Evolutionary conservation across 2,888 invertebrate genomes (phyloP), one percentile per base, ranked within the genome.

Genomic region (Acronicta aceris): DNA sequence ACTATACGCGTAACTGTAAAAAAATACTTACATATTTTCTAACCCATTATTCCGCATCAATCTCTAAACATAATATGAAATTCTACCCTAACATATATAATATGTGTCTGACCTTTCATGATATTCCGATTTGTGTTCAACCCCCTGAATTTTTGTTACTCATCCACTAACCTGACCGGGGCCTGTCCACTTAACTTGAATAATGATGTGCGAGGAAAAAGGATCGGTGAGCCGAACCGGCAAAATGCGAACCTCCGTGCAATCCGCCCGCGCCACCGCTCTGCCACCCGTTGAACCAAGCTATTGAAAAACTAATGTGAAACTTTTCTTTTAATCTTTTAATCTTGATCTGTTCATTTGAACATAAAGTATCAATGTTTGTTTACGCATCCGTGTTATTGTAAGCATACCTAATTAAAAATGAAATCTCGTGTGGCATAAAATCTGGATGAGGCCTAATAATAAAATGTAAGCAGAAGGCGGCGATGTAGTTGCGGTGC

Each of bases 101-200:
- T 36, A 74, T 68, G 50, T 65, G 69, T 72, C 70, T 79, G 75
- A 79, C 79, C 80, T 79, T 81, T 81, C 76, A 83, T 80, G 81
- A 79, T 77, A 77, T 77, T 74, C 74, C 74, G 76, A 83, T 82
- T 81, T 81, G 77, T 78, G 75, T 81, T 79, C 81, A 78, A 81
- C 78, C 83, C 79, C 81, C 83, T 82, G 83, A 86, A 85, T 88
- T 88, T 90, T 86, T 87, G 88, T 91, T 89, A 89, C 89, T 85
- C 89, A 89, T 88, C 87, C 86, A 83, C 88, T 87, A 87, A 88
- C 89, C 87, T 88, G 85, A 87, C 88, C 86, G 82, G 84, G 80
- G 78, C 89, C 69, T 87, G 89, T 90, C 92, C 91, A 91, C 90
- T 92, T 92, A 91, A 88, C 88, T 89, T 92, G 92, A 92, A 91